phyloP scores from a whole-genome alignment of 2,113 vertebrate genomes.

The Syngnathus floridae region DNA sequence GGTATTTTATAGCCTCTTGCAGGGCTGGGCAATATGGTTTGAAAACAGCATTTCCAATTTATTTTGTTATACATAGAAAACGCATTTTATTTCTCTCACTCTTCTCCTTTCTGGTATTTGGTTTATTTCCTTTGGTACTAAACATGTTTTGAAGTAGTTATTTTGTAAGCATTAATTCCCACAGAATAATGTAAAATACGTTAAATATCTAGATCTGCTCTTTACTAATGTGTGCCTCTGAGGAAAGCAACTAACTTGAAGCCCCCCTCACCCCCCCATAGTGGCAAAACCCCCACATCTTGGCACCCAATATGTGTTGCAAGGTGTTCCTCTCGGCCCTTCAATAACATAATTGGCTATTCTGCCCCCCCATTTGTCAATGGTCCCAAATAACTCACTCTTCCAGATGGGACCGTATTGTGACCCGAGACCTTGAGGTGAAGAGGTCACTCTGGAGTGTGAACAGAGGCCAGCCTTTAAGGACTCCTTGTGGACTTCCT shows the following conservation, averaged over 20 bases:
- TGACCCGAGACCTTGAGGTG: slow-evolving; percentile 53
- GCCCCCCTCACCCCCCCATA: slow-evolving; percentile 25
- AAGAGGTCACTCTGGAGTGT: slow-evolving; percentile 34
- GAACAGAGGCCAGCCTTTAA: slow-evolving; percentile 57
- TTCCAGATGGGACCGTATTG: slow-evolving; percentile 48
- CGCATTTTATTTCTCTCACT: no score
- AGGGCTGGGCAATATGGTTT: no score
- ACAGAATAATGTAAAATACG: no score
- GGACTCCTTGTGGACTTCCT: slow-evolving; percentile 58
- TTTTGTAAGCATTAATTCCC: no score
- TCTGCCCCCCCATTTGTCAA: slow-evolving; percentile 13
- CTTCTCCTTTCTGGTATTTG: no score
- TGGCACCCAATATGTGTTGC: slow-evolving; percentile 14
- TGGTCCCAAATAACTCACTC: slow-evolving; percentile 37
- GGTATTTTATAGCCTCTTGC: no score
- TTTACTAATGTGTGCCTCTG: not conserved
- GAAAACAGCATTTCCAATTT: no score
- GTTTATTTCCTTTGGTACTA: no score
- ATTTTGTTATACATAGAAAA: no score
- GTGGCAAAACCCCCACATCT: slow-evolving; percentile 27
- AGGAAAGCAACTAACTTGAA: slow-evolving; percentile 5
- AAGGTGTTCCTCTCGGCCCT: slow-evolving; percentile 47
- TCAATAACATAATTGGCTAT: slow-evolving; percentile 35
- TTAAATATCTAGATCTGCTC: no score
- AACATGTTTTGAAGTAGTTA: no score